A percentile compares a stretch with the other conserved stretches of the same genome.
These are phyloP conservation scores for Geodia barretti DNA, from an alignment of 37 sponge, comb jelly and placozoan genomes.

Conservation along the genomic window DNA sequence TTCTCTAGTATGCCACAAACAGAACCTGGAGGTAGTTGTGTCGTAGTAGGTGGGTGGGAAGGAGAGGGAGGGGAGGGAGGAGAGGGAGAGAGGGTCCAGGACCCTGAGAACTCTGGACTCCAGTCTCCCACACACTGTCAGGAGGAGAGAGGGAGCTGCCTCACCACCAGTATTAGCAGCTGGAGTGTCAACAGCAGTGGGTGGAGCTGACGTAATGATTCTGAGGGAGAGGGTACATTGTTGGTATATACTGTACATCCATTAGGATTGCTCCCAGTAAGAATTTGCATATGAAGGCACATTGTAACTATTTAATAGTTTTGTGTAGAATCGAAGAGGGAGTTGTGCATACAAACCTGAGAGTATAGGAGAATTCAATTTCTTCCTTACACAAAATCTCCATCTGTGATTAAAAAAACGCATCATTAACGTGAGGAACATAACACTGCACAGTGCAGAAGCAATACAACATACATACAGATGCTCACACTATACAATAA, in stretches of 20 bases:
- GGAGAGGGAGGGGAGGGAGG: conserved; percentile 2
- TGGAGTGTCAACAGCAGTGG: no score
- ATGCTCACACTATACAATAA: not conserved
- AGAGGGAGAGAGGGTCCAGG: conserved; percentile 1
- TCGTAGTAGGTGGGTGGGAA: conserved; percentile 70
- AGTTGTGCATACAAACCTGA: no score
- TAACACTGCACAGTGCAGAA: not conserved
- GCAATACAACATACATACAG: not conserved
- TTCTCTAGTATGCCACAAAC: no score
- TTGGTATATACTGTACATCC: no score
- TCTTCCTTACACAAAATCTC: not conserved
- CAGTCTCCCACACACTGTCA: conserved; percentile 16
- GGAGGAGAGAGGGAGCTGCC: not conserved
- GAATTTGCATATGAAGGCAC: no score
- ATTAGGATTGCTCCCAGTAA: no score
- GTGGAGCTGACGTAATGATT: no score
- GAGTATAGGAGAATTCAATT: not conserved
- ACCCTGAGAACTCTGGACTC: conserved; percentile 1
- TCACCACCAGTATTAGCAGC: no score
- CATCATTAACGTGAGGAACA: not conserved
- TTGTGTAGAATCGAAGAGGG: no score
- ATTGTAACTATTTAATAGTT: no score
- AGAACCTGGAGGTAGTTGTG: not conserved
- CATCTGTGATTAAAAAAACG: no score
- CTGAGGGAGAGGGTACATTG: no score